Base-by-base conservation (phyloP, 2,797 vertebrate genomes). In the Potorous gilbertii region DNA sequence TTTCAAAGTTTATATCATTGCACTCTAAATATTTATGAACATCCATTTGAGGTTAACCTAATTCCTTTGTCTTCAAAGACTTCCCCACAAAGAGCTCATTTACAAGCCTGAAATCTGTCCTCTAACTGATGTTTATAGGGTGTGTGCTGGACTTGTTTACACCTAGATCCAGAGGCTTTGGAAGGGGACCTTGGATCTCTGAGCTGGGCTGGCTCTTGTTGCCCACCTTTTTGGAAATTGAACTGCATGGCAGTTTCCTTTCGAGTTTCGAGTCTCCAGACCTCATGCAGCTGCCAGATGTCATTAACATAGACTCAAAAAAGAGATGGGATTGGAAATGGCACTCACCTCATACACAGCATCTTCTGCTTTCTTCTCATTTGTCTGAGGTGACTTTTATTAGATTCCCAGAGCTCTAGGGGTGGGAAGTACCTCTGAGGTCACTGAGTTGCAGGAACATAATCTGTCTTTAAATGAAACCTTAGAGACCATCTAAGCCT, bases 101-200 rank as follows among this genome's bases (percentile, higher is more conserved):
- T 96, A 55, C 54, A 54, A 18, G 93, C 93, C 93, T 93, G 96
- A 11, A 94, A 95, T 97, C 96, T 95, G 31, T 97, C 56, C 90
- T 95, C 95, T 87, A 96, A 96, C 4, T 97, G 92, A 96, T 97
- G 92, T 62, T 96, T 96, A 56, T 94, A 94, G 92, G 91, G 21
- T 92, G 28, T 52, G 18, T 66, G 56, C 94, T 93, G 95, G 93
- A 95, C 92, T 97, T 95, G 31, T 52, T 52, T 95, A 96, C 89
- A 34, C 29, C 81, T 50, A 13, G 95, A 59, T 96, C 97, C 96
- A 94, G 92, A 97, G 93, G 66, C 2, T 96, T 95, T 94, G 29
- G 8, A 96, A 97, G 52, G 74, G 40, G 21, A 46, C 46, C 40
- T 3, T 81, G 74, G 1, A 27, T 46, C 74, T 46, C 74, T 24